Conservation (phyloP, 1,140 invertebrate genomes). For the Portunus trituberculatus region DNA sequence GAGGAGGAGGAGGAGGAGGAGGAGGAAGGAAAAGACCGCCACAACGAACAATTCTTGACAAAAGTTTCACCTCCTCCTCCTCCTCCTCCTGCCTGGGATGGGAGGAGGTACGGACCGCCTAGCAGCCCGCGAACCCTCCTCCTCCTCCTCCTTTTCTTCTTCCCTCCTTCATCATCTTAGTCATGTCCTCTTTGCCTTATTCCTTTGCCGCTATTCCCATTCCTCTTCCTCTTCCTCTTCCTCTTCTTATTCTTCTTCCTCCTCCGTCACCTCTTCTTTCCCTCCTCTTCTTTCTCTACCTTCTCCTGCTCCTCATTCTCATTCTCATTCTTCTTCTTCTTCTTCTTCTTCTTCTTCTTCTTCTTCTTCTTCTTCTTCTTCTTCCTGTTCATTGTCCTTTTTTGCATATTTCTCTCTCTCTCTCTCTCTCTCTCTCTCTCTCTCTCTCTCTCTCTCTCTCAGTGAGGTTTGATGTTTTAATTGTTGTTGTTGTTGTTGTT, state of each 20-base stretch:
- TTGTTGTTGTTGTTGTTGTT: no score
- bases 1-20: no score
- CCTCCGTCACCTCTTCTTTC: neutral
- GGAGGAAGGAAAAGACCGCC: neutral
- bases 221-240: neutral
- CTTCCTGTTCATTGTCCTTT: no score
- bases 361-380: neutral
- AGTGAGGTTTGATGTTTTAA: no score
- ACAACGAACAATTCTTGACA: constrained; percentile 22
- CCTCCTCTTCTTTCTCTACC: neutral
- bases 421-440: no score
- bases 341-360: neutral
- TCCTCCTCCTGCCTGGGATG: neutral
- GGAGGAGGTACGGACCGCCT: neutral
- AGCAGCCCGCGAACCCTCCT: constrained; percentile 15
- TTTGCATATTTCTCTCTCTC: no score
- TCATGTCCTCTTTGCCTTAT: neutral
- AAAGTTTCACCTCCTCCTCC: neutral
- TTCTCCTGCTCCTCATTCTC: neutral
- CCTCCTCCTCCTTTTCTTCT: constrained; percentile 14
- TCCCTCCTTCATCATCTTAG: neutral
- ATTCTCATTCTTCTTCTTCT: no score
- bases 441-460: no score
- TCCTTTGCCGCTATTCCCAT: neutral
- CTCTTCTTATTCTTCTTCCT: neutral